Evolutionary conservation across 2,113 vertebrate genomes (phyloP).

Genomic region (Columbina picui): DNA sequence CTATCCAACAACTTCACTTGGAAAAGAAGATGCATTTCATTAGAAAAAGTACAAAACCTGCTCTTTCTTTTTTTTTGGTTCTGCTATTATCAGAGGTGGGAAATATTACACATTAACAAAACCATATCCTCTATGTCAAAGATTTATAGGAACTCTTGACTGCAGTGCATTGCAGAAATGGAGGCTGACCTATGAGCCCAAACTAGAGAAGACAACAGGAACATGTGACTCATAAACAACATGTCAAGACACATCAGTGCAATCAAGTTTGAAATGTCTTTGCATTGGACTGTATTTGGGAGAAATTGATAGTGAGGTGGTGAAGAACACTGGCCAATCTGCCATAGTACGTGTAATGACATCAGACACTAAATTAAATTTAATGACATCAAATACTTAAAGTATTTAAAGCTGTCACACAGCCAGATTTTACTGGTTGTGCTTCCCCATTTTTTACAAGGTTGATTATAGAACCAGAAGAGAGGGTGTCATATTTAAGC

Average conservation of each 20-base stretch:
- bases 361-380: background rate
- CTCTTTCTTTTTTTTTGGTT: background rate
- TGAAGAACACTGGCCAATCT: background rate
- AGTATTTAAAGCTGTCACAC: background rate
- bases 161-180: background rate
- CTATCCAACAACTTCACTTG: background rate
- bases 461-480: background rate
- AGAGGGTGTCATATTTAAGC: background rate
- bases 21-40: background rate
- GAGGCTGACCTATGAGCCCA: background rate
- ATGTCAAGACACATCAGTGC: background rate
- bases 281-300: background rate
- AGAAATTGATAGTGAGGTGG: background rate
- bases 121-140: background rate
- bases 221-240: background rate
- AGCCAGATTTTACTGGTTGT: background rate
- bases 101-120: background rate
- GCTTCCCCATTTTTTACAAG: background rate
- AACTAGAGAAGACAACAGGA: background rate
- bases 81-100: accelerated
- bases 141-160: background rate
- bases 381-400: background rate
- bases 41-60: background rate
- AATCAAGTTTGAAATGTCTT: background rate
- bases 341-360: background rate